A percentile compares a stretch with the other conserved stretches of the same genome.
These are phyloP conservation scores for Callimorpha dominula DNA, from an alignment of 2,888 invertebrate species.

Conservation along the genomic window DNA sequence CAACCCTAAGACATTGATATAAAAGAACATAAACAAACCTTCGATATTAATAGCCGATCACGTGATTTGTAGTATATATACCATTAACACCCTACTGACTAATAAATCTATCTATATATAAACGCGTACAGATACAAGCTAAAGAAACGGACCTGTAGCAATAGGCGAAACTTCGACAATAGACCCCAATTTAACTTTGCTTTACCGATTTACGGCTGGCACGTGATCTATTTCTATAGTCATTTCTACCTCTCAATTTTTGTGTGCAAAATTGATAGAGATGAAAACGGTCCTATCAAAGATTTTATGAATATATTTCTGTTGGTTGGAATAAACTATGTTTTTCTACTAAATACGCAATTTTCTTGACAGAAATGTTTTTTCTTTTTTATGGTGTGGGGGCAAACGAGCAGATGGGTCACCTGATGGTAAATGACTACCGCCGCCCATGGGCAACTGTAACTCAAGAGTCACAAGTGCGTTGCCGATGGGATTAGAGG, in stretches of 20 bases:
- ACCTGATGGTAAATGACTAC: no score
- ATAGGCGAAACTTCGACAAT: slow-evolving; percentile 25
- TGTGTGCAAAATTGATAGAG: slow-evolving; percentile 43
- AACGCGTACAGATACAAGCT: slow-evolving; percentile 1
- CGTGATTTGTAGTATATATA: neutral
- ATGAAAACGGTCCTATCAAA: slow-evolving; percentile 23
- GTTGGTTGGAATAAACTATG: neutral
- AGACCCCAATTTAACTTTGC: slow-evolving; percentile 56
- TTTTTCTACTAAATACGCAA: neutral
- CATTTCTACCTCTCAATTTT: slow-evolving; percentile 44
- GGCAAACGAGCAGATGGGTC: no score
- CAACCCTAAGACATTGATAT: neutral
- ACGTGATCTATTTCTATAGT: slow-evolving; percentile 61
- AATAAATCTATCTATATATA: neutral
- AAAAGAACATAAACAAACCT: neutral
- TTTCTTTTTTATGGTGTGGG: no score
- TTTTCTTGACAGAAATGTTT: no score
- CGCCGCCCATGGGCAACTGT: no score
- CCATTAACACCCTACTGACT: neutral
- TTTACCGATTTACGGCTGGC: slow-evolving; percentile 56
- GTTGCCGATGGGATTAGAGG: no score
- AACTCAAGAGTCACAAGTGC: no score
- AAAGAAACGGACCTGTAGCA: slow-evolving; percentile 5
- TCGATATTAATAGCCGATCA: neutral
- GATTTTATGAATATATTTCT: slow-evolving; percentile 6